These are phyloP conservation scores for Bucco capensis DNA, from an alignment of 2,113 vertebrate genomes.

Conservation along the genomic window DNA sequence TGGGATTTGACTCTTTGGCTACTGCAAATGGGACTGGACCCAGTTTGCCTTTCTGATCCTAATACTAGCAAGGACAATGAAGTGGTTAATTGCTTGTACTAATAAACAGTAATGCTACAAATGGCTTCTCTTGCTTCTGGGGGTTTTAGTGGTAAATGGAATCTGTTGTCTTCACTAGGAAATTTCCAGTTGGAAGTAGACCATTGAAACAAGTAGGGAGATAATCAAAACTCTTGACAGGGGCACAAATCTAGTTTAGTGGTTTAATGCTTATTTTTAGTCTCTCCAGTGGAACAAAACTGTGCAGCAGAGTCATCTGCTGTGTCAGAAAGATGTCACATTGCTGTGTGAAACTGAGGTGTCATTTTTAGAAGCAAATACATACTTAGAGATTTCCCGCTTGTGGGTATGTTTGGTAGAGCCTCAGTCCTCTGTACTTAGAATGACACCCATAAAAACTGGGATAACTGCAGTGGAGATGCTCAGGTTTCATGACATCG, in stretches of 20 bases:
- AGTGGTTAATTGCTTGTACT: neutral
- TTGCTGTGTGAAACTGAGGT: neutral
- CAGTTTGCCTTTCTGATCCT: neutral
- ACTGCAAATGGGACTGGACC: neutral
- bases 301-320: neutral
- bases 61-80: neutral
- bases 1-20: neutral
- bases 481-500: rapidly evolving
- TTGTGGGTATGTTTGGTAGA: neutral
- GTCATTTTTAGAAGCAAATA: neutral
- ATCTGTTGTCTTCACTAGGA: neutral
- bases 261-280: neutral
- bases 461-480: rapidly evolving
- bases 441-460: rapidly evolving
- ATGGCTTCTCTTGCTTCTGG: neutral
- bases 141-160: neutral
- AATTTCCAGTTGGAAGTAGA: neutral
- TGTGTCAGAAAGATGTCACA: neutral
- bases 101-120: neutral
- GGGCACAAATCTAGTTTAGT: neutral
- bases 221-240: neutral
- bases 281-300: neutral
- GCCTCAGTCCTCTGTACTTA: neutral
- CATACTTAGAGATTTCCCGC: neutral
- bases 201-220: neutral